Base-by-base conservation (phyloP, 2,888 invertebrate genomes). In the Stenotaenia linearis region DNA sequence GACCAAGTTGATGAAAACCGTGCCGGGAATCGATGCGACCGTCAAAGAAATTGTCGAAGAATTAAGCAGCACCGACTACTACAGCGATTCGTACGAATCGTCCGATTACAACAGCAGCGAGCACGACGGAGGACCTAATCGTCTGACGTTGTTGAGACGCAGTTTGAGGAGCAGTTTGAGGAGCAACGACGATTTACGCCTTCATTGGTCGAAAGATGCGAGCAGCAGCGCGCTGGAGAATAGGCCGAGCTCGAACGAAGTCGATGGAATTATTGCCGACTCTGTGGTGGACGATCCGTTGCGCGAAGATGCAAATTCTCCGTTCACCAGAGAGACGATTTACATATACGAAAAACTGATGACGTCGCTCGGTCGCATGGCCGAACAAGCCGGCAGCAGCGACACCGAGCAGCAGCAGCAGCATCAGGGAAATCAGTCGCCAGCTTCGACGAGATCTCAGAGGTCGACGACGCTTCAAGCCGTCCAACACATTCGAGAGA, bases 81-180 rank as follows among this genome's bases (percentile, higher is more conserved):
- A 95, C 94, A 95, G 95, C 82, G 96, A 96, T 86, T 95, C 95
- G 0, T 95, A 95, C 84, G 96, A 96, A 85, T 95, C 95, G 2
- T 95, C 95, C 0, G 95, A 96, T 85, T 95, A 95, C 84, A 95
- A 95, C 0, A 94, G 94, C 82, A 94, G 94, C 0, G 95, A 96
- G 85, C 87, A 94, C 78, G 95, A 84, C n/a, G n/a, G n/a, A 76
- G 83, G 82, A 3, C 82, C 82, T 12, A 81, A 12, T 28, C 78
- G 78, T 10, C 12, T 78, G n/a, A 32, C 45, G 5, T 15, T 78
- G 6, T 23, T 78, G 10, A 4, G 78, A 45, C 45, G 50, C 5
- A 78, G 78, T 50, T 28, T 78, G 18, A 6, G 78, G 12, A 78
- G 78, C 25, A 78, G 78, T 78, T 28, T 78, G 45, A n/a, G 78